phyloP scores from a whole-genome alignment of 2,888 invertebrate genomes.

The Yponomeuta plumbellus region DNA sequence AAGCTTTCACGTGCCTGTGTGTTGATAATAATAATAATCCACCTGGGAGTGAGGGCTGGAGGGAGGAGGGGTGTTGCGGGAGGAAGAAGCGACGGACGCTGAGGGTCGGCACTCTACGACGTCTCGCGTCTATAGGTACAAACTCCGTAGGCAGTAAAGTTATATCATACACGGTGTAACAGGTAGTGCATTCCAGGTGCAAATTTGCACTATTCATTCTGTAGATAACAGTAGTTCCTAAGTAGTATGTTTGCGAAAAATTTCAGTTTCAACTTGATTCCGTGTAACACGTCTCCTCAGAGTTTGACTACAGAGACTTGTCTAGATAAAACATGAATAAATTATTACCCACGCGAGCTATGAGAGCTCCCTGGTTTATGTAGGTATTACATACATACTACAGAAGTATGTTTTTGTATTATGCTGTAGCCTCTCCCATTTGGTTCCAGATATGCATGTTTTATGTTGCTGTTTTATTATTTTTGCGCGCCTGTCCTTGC shows the following conservation, averaged over 20 bases:
- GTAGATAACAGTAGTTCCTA: background rate
- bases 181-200: constrained; percentile 7
- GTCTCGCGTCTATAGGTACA: background rate
- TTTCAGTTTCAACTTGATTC: background rate
- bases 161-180: constrained; percentile 5
- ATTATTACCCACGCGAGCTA: background rate
- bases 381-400: too few species aligned
- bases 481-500: background rate
- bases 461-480: background rate
- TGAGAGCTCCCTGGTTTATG: background rate
- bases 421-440: constrained; percentile 1
- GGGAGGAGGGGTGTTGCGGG: background rate
- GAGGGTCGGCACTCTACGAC: background rate
- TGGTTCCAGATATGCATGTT: constrained; percentile 1
- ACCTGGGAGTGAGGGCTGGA: background rate
- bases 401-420: background rate
- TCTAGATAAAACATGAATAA: constrained; percentile 5
- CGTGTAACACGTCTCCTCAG: background rate
- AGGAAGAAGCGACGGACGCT: background rate
- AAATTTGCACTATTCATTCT: constrained; percentile 6
- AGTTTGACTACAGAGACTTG: background rate
- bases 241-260: background rate
- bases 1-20: constrained; percentile 2
- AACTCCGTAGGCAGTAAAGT: background rate
- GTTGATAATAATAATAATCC: constrained; percentile 3